Base-by-base conservation (phyloP, 2,888 invertebrate species). In the Eudasyphora cyanicolor region DNA sequence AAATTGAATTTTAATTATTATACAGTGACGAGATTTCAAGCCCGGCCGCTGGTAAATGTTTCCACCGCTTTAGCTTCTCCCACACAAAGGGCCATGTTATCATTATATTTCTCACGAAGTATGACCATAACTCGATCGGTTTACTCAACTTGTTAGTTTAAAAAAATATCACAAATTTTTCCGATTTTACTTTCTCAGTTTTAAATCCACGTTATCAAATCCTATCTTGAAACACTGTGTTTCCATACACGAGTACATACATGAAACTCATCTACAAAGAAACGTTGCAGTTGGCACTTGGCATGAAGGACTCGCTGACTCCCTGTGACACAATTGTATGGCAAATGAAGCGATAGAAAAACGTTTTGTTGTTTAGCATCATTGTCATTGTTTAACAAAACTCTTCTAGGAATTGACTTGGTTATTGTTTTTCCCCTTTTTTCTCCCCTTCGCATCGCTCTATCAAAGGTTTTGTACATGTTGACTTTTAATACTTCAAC, bases 271-370 rank as follows among this genome's bases (percentile, higher is more conserved):
- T 45, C 1, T 51, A 8, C 51, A 51, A 17, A 2, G 51, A 10
- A 8, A 51, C 4, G 32, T 32, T 4, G 32, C 45, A 45, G n/a
- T n/a, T n/a, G n/a, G n/a, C n/a, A n/a, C n/a, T n/a, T 45, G 45
- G 3, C 45, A 45, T 45, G 21, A 21, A n/a, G 21, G 7, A 71
- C 76, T 70, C 51, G 57, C 49, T 60, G 38, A 32, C 17, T 60
- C 67, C 35, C 75, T 78, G 78, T 78, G 81, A 81, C 84, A 83
- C 83, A 84, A 84, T 84, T 69, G 81, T 78, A 77, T 78, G 81
- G 84, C 81, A 84, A 84, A 81, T 84, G 81, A 84, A 81, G 84
- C 78, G 78, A 81, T 84, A 78, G 81, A 81, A 81, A 81, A 84
- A 84, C 77, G 81, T 81, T 84, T 81, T 84, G 77, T 83, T 54